phyloP scores from a whole-genome alignment of 2,888 invertebrate genomes.

The Ceramica pisi region DNA sequence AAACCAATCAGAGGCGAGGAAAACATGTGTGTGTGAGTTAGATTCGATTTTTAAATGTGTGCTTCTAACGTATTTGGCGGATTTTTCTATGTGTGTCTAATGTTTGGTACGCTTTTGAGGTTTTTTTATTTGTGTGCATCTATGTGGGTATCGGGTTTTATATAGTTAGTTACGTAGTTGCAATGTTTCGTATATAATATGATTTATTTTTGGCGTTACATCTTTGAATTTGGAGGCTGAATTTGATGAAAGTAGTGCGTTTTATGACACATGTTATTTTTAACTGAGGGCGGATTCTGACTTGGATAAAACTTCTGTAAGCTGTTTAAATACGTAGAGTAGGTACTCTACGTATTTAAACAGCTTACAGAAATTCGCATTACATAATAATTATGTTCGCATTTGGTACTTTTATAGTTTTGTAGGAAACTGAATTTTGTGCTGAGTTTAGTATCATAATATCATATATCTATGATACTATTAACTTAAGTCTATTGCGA shows the following conservation, averaged over 20 bases:
- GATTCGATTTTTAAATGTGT: constrained; percentile 67
- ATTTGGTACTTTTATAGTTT: too few species aligned
- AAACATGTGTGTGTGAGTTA: constrained; percentile 72
- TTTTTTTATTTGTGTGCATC: constrained; percentile 52
- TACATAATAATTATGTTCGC: too few species aligned
- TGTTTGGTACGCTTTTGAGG: constrained; percentile 39
- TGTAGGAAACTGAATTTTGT: too few species aligned
- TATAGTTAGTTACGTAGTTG: constrained; percentile 28
- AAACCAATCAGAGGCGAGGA: constrained; percentile 75
- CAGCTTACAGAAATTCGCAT: too few species aligned
- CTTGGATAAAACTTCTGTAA: not conserved
- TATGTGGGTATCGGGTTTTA: constrained; percentile 46
- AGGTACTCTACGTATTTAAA: too few species aligned
- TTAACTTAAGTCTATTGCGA: too few species aligned
- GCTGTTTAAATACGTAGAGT: not conserved
- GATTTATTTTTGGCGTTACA: constrained; percentile 52
- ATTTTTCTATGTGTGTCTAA: constrained; percentile 61
- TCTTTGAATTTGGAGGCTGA: constrained; percentile 56
- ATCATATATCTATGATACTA: too few species aligned
- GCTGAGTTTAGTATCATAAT: too few species aligned
- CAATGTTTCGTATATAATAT: constrained; percentile 44
- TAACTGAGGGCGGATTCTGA: not conserved
- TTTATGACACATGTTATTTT: constrained; percentile 10
- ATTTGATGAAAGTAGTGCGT: constrained; percentile 48
- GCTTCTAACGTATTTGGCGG: constrained; percentile 61